Percentiles rank a stretch among this genome's conserved stretches.
phyloP scores from a whole-genome alignment of 2,888 invertebrate species.

The Synergus itoensis region DNA sequence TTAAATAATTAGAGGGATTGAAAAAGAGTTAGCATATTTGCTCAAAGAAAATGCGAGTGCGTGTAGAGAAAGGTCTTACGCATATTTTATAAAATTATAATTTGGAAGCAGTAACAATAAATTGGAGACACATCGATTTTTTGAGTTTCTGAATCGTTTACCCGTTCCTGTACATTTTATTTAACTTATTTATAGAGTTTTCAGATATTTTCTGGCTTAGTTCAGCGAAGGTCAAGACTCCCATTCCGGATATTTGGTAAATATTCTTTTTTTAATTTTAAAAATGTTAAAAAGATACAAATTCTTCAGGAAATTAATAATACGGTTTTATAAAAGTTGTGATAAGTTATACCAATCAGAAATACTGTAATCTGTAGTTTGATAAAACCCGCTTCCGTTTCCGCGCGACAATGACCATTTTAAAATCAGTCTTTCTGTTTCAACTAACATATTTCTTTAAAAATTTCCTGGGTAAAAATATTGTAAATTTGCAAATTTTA shows the following conservation, averaged over 20 bases:
- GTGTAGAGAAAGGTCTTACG: conserved; percentile 1
- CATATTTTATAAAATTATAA: conserved; percentile 23
- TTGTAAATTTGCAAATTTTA: not conserved
- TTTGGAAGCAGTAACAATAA: conserved; percentile 32
- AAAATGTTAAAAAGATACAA: not conserved
- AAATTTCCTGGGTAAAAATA: not conserved
- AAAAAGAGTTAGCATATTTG: not conserved
- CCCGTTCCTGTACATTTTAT: not conserved
- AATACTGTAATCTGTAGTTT: conserved; percentile 13
- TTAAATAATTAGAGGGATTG: conserved; percentile 20
- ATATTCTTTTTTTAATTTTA: not conserved
- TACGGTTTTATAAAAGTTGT: not conserved
- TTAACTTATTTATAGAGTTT: not conserved
- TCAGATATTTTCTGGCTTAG: not conserved
- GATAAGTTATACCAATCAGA: not conserved
- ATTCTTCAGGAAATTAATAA: not conserved
- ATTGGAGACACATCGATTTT: conserved; percentile 8
- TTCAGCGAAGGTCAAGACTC: not conserved
- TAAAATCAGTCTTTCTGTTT: not conserved
- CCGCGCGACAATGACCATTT: not conserved
- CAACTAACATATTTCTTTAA: not conserved
- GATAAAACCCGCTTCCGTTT: conserved; percentile 25
- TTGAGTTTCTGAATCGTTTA: not conserved
- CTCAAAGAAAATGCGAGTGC: conserved; percentile 5
- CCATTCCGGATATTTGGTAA: not conserved